Evolutionary conservation across 1,140 invertebrate species (phyloP).

Genomic region (Prorops nasuta): DNA sequence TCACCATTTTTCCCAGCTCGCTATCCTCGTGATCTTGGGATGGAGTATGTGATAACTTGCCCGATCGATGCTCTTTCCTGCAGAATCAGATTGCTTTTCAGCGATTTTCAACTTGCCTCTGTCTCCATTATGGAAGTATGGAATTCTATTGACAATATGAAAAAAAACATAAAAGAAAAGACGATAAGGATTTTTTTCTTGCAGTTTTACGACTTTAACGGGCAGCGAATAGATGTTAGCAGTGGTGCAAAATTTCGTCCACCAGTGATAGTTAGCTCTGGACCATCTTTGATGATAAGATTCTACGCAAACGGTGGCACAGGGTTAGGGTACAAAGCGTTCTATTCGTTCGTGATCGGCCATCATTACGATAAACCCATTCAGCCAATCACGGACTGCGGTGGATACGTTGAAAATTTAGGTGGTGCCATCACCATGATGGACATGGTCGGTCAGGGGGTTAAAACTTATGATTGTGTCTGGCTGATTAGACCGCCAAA

Average conservation of each 20-base stretch:
- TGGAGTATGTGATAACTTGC: conserved; percentile 68
- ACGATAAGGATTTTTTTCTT: conserved; percentile 13
- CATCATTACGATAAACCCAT: conserved; percentile 57
- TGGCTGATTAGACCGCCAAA: conserved; percentile 71
- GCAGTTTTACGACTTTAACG: conserved; percentile 72
- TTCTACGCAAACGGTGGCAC: conserved; percentile 73
- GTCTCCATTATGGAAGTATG: conserved; percentile 69
- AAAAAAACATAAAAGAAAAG: too few relatives aligned
- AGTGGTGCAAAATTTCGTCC: conserved; percentile 70
- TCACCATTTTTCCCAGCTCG: conserved; percentile 71
- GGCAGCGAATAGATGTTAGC: conserved; percentile 65
- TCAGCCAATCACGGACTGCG: conserved; percentile 68
- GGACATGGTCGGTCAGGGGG: conserved; percentile 67
- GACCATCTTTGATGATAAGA: conserved; percentile 64
- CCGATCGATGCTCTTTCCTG: conserved; percentile 55
- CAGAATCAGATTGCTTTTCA: conserved; percentile 65
- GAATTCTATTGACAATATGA: too few relatives aligned
- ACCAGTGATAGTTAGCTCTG: conserved; percentile 65
- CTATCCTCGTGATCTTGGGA: conserved; percentile 68
- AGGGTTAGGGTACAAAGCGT: conserved; percentile 67
- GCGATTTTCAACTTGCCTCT: conserved; percentile 68
- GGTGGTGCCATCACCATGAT: conserved; percentile 78
- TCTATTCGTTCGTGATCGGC: conserved; percentile 64
- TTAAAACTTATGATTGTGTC: conserved; percentile 68
- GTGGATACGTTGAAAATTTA: conserved; percentile 70